Evolutionary conservation across 1,140 invertebrate genomes (phyloP), one percentile per base, ranked within the genome.

Genomic region (Mactra quadrangularis): DNA sequence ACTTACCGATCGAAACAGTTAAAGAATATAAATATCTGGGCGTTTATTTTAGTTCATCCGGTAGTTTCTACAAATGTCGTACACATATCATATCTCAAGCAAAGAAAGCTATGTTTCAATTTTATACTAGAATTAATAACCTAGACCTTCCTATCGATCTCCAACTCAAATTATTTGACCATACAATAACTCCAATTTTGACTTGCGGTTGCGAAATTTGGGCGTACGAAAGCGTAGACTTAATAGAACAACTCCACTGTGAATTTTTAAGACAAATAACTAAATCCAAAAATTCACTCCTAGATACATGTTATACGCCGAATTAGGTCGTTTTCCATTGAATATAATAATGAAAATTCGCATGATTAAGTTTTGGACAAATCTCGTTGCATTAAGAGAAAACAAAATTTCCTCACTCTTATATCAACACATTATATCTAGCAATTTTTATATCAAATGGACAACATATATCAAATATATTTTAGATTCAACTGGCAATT

Each of bases 81-180:
- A 22, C 19, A 17, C 3, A 68, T 27, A 15, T 68, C 3, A n/a
- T 47, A 35, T 15, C 25, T 3, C 64, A 68, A 29, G 64, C 64
- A 17, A 68, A 47, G 11, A 68, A 68, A 22, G 64, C 64, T 22
- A 27, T 25, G 64, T 29, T 29, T 25, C 17, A 17, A 19, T n/a
- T 66, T 3, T 38, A 29, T 9, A 29, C n/a, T 3, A 66, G 25
- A 66, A 68, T 45, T 47, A 25, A 22, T 47, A 68, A 68, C 25
- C 41, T 41, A 29, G n/a, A 57, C 57, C 35, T 74, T 6, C 71
- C 71, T 7, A 74, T 57, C 25, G 29, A 74, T 25, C 53, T 74
- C 15, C 25, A 55, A 25, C 15, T 74, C 0, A 74, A 74, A 35
- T n/a, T 66, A 17, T 66, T 66, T 66, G 62, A 66, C n/a, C 62